phyloP scores from a whole-genome alignment of 2,888 invertebrate species.

The Carterocephalus palaemon region DNA sequence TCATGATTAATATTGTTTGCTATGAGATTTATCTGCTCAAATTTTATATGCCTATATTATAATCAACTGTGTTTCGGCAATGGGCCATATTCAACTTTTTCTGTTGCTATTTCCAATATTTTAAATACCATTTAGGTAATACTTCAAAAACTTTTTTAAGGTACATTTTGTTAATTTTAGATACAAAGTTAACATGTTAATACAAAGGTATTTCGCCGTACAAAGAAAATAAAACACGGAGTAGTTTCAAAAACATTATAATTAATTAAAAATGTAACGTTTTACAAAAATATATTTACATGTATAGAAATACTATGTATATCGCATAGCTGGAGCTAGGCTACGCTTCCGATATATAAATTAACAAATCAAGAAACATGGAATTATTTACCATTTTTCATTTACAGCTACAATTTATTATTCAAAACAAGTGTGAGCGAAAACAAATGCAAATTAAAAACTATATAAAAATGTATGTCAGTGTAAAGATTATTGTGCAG shows the following conservation, averaged over 20 bases:
- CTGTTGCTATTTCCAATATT: too few relatives aligned
- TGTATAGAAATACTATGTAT: constrained; percentile 46
- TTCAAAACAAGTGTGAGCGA: constrained; percentile 33
- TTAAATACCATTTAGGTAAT: too few relatives aligned
- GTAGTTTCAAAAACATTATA: constrained; percentile 70
- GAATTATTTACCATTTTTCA: constrained; percentile 24
- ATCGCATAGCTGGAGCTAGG: constrained; percentile 33
- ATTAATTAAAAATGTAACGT: constrained; percentile 75
- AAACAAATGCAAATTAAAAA: constrained; percentile 46
- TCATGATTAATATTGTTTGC: too few relatives aligned
- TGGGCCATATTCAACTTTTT: too few relatives aligned
- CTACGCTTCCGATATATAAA: constrained; percentile 28
- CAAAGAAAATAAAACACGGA: constrained; percentile 32
- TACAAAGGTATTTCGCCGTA: too few relatives aligned
- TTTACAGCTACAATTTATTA: constrained; percentile 26
- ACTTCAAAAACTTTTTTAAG: too few relatives aligned
- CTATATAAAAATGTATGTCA: constrained; percentile 31
- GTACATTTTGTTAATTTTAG: too few relatives aligned
- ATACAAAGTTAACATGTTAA: too few relatives aligned
- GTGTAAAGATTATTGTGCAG: constrained; percentile 21
- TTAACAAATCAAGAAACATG: constrained; percentile 26
- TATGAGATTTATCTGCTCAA: too few relatives aligned
- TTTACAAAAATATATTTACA: constrained; percentile 79
- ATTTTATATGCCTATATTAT: too few relatives aligned
- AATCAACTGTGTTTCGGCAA: too few relatives aligned